Evolutionary conservation across 2,888 invertebrate species (phyloP).

Genomic region (Ethmia dodecea): DNA sequence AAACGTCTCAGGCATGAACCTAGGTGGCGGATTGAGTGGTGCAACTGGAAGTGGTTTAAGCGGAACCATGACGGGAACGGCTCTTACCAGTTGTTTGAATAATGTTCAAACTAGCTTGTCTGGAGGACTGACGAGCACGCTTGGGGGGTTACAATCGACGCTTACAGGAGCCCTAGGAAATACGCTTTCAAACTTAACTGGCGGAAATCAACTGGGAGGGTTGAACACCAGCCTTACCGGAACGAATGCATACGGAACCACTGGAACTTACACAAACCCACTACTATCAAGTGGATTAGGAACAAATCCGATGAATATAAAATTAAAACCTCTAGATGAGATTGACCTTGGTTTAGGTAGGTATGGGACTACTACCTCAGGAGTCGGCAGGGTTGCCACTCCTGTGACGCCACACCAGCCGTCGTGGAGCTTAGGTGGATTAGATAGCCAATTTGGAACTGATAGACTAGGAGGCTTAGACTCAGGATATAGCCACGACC

Average conservation of each 20-base stretch:
- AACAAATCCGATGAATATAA: slow-evolving; percentile 78
- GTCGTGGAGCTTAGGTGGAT: slow-evolving; percentile 77
- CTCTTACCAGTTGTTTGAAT: slow-evolving; percentile 60
- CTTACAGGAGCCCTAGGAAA: slow-evolving; percentile 62
- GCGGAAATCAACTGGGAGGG: slow-evolving; percentile 57
- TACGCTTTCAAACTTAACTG: slow-evolving; percentile 56
- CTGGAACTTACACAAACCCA: slow-evolving; percentile 82
- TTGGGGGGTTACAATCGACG: slow-evolving; percentile 63
- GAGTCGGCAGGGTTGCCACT: slow-evolving; percentile 75
- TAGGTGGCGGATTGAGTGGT: slow-evolving; percentile 60
- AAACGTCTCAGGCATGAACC: slow-evolving; percentile 60
- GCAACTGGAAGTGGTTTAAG: slow-evolving; percentile 56
- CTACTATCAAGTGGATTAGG: slow-evolving; percentile 77
- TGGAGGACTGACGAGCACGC: slow-evolving; percentile 56
- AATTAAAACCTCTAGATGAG: slow-evolving; percentile 85
- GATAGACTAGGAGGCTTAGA: slow-evolving; percentile 77
- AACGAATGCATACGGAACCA: slow-evolving; percentile 54
- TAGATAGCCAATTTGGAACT: slow-evolving; percentile 78
- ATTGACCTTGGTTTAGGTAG: slow-evolving; percentile 81
- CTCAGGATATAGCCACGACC: slow-evolving; percentile 76
- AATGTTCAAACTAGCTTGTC: slow-evolving; percentile 65
- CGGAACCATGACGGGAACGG: slow-evolving; percentile 69
- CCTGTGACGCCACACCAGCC: slow-evolving; percentile 81
- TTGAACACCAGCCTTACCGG: slow-evolving; percentile 60
- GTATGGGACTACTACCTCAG: slow-evolving; percentile 62